phyloP scores from a whole-genome alignment of 1,140 invertebrate species.

The Phthorimaea operculella region DNA sequence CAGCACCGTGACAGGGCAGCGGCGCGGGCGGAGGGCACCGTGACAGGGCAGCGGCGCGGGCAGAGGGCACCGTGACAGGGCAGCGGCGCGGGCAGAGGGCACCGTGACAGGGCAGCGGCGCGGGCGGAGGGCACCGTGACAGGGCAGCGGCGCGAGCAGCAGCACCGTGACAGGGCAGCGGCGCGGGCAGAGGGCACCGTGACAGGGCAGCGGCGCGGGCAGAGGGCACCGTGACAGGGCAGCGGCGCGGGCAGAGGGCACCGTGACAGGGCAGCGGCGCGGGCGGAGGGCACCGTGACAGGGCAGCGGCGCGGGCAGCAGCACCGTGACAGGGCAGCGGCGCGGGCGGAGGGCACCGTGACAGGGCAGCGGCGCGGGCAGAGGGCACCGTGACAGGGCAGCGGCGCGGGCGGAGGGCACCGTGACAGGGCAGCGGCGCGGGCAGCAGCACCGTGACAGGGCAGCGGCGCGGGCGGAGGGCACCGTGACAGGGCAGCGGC shows the following conservation, averaged over 20 bases:
- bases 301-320: background rate
- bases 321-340: constrained; percentile 1
- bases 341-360: background rate
- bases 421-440: constrained; percentile 1
- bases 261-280: constrained; percentile 2
- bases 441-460: background rate
- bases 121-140: background rate
- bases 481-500: background rate
- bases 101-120: constrained; percentile 2
- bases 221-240: background rate
- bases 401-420: background rate
- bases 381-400: background rate
- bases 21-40: background rate
- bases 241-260: too few relatives aligned
- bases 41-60: too few relatives aligned
- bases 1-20: too few relatives aligned
- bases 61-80: background rate
- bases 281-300: background rate
- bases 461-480: background rate
- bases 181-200: background rate
- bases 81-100: background rate
- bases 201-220: constrained; percentile 3
- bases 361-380: background rate
- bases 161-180: background rate
- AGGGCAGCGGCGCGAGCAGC: background rate